These are phyloP conservation scores for Ophioderma brevispina DNA, from an alignment of 35 echinoderm and acorn worm genomes.

Conservation along the genomic window DNA sequence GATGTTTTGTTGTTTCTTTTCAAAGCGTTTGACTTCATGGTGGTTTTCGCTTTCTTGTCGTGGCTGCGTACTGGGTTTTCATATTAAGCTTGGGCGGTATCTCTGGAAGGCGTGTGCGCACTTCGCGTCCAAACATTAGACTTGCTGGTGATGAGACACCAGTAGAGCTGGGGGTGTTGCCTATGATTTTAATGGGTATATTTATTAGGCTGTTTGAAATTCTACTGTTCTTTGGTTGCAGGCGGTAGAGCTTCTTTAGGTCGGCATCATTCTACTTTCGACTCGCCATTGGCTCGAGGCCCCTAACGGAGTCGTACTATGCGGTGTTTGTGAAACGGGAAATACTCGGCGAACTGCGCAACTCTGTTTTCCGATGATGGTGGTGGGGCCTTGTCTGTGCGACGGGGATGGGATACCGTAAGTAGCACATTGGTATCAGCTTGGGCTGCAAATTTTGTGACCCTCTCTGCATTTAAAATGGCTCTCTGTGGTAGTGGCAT, in stretches of 20 bases:
- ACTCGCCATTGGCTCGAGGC: conserved; percentile 84
- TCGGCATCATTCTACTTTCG: conserved; percentile 75
- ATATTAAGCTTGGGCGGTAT: not conserved
- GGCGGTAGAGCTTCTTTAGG: conserved; percentile 53
- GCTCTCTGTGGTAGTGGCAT: conserved; percentile 27
- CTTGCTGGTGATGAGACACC: conserved; percentile 45
- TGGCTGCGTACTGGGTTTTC: conserved; percentile 42
- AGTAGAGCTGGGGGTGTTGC: conserved; percentile 67
- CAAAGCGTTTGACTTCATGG: conserved; percentile 74
- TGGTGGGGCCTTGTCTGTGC: conserved; percentile 49
- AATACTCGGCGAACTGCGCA: conserved; percentile 54
- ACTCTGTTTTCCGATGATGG: conserved; percentile 10
- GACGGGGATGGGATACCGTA: conserved; percentile 62
- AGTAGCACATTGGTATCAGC: conserved; percentile 49
- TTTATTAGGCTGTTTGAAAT: conserved; percentile 61
- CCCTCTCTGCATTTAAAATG: conserved; percentile 69
- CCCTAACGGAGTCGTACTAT: conserved; percentile 72
- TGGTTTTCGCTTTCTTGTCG: conserved; percentile 46
- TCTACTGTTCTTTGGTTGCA: conserved; percentile 45
- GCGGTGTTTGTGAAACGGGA: conserved; percentile 66
- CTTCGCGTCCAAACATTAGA: conserved; percentile 52
- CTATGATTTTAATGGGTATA: conserved; percentile 85
- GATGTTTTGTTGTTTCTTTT: conserved; percentile 34
- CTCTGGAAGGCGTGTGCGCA: conserved; percentile 44
- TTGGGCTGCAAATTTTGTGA: conserved; percentile 69